Conservation (phyloP, 2,113 vertebrate species). For the Empidonax traillii region DNA sequence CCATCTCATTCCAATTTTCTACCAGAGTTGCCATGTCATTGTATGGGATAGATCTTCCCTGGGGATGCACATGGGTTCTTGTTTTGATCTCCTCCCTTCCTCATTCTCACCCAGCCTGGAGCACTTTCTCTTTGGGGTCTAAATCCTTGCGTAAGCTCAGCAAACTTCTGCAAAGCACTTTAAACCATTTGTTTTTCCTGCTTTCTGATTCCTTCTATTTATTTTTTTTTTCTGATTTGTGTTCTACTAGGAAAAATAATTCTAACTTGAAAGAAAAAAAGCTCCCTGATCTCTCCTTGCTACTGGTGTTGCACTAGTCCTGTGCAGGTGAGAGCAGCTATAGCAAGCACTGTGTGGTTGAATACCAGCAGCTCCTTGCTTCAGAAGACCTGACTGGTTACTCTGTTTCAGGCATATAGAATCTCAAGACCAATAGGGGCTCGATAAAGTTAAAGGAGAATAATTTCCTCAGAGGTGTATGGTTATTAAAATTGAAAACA, state of each 20-base stretch:
- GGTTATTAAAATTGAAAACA: not conserved
- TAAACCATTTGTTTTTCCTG: not conserved
- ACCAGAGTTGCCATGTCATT: not conserved
- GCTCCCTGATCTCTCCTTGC: not conserved
- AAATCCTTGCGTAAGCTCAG: not conserved
- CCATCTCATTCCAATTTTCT: not conserved
- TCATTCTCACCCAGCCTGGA: not conserved
- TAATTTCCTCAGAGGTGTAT: not conserved
- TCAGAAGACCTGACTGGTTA: not conserved
- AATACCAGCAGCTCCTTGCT: not conserved
- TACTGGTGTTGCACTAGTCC: not conserved
- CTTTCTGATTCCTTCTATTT: not conserved
- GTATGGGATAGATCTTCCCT: not conserved
- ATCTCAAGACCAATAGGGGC: not conserved
- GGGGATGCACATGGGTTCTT: not conserved
- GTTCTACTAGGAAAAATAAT: not conserved
- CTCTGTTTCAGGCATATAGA: not conserved
- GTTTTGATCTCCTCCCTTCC: not conserved
- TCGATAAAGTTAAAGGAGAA: not conserved
- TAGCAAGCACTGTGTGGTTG: not conserved
- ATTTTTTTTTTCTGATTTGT: not conserved
- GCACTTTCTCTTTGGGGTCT: not conserved
- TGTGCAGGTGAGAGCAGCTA: not conserved
- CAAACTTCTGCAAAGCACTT: not conserved
- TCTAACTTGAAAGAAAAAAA: not conserved